A percentile compares a stretch with the other conserved stretches of the same genome.
Evolutionary conservation across 2,113 vertebrate species (phyloP).

Genomic region (Notiomystis cincta): DNA sequence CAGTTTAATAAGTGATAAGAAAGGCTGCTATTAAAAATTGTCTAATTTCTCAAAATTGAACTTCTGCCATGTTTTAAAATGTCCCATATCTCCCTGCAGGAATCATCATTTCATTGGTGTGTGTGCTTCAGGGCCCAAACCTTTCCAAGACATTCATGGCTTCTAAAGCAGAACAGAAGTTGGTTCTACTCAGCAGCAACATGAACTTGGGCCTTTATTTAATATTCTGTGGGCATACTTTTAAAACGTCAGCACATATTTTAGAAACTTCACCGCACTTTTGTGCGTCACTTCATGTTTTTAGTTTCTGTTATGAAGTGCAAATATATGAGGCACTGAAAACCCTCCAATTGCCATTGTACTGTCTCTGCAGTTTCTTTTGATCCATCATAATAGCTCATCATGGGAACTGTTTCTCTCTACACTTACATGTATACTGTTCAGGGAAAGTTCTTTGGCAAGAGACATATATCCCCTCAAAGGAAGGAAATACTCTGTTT

Average conservation of each 20-base stretch:
- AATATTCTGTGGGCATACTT: slow-evolving; percentile 39
- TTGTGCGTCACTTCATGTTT: slow-evolving; percentile 25
- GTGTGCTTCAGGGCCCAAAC: not conserved
- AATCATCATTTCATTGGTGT: not conserved
- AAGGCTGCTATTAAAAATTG: not conserved
- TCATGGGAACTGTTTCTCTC: not conserved
- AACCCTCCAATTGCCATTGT: slow-evolving; percentile 27
- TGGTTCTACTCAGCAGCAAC: not conserved
- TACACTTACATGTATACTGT: not conserved
- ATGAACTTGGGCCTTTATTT: not conserved
- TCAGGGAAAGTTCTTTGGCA: not conserved
- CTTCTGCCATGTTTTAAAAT: not conserved
- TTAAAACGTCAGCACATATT: slow-evolving; percentile 36
- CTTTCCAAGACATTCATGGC: not conserved
- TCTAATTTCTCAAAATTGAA: not conserved
- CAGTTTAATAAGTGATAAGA: not conserved
- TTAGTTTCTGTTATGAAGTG: slow-evolving; percentile 35
- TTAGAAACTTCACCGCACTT: slow-evolving; percentile 29
- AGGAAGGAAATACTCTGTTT: not conserved
- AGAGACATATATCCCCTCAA: not conserved
- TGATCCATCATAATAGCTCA: slow-evolving; percentile 38
- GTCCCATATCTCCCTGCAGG: not conserved
- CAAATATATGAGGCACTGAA: slow-evolving; percentile 26
- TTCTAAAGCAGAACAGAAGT: not conserved
- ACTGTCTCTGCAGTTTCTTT: slow-evolving; percentile 7